Conservation (phyloP, 1,140 invertebrate genomes). For the Procambarus virginalis region DNA sequence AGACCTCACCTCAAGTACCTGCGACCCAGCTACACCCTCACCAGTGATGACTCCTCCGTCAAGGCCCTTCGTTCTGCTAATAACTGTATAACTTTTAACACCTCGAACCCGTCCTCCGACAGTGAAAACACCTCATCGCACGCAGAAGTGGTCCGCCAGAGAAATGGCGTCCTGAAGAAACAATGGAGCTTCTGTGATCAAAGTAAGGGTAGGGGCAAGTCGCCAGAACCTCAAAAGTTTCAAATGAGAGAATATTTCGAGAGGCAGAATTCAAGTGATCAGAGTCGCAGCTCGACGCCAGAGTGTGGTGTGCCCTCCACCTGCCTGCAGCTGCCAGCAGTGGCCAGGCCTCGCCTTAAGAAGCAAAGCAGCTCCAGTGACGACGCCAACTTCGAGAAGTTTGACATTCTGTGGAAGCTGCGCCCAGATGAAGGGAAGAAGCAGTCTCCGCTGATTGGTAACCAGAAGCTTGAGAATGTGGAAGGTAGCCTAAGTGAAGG, state of each 20-base stretch:
- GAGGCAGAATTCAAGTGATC: conserved; percentile 43
- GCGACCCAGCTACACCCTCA: neutral
- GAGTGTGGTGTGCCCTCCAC: neutral
- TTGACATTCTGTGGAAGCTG: conserved; percentile 54
- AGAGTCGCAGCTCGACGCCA: conserved; percentile 52
- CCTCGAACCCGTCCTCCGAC: neutral
- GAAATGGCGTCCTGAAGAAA: neutral
- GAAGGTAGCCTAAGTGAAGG: neutral
- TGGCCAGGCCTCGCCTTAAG: conserved; percentile 4
- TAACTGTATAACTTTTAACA: too few species aligned
- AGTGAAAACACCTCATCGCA: neutral
- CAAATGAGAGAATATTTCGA: conserved; percentile 1
- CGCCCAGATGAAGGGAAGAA: conserved; percentile 26
- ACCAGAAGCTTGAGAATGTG: neutral
- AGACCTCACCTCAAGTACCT: neutral
- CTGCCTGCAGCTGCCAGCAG: neutral
- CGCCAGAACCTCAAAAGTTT: conserved; percentile 9
- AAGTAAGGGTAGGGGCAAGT: conserved; percentile 8
- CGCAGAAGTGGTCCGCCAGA: neutral
- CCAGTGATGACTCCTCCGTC: neutral
- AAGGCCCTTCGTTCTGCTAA: neutral
- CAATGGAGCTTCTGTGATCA: conserved; percentile 40
- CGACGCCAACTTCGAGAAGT: conserved; percentile 23
- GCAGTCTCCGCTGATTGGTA: conserved; percentile 25
- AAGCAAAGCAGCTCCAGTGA: conserved; percentile 47